These are phyloP conservation scores for Myotis lucifugus DNA, from an alignment of 2,113 vertebrate genomes.

Conservation along the genomic window DNA sequence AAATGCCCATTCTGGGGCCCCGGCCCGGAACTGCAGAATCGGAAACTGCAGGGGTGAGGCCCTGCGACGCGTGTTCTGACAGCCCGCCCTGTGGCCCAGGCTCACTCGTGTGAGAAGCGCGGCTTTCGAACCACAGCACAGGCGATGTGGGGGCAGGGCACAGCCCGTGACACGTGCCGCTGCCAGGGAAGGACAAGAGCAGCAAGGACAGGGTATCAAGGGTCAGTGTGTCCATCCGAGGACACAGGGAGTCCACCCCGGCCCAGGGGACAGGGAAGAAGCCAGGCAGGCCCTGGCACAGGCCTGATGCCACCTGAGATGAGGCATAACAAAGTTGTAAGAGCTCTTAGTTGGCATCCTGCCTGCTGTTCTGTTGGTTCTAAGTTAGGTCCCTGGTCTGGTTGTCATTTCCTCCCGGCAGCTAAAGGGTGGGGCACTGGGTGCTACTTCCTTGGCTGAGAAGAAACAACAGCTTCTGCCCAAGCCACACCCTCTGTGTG, in stretches of 20 bases:
- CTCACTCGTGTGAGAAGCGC: not conserved
- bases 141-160: not conserved
- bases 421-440: not conserved
- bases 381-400: not conserved
- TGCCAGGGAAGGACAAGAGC: not conserved
- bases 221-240: not conserved
- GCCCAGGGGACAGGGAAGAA: not conserved
- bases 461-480: not conserved
- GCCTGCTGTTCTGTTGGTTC: not conserved
- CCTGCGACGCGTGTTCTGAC: rapidly evolving
- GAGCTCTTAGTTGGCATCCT: not conserved
- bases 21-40: not conserved
- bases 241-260: not conserved
- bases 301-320: not conserved
- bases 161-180: not conserved
- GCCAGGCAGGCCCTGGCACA: not conserved
- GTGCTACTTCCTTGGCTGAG: conserved; percentile 16
- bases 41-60: not conserved
- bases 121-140: not conserved
- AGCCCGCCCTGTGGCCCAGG: not conserved
- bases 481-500: not conserved
- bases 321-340: not conserved
- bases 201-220: not conserved
- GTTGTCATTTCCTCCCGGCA: not conserved
- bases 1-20: not conserved